Conservation (phyloP, 2,113 vertebrate genomes). For the Maccullochella peelii region DNA sequence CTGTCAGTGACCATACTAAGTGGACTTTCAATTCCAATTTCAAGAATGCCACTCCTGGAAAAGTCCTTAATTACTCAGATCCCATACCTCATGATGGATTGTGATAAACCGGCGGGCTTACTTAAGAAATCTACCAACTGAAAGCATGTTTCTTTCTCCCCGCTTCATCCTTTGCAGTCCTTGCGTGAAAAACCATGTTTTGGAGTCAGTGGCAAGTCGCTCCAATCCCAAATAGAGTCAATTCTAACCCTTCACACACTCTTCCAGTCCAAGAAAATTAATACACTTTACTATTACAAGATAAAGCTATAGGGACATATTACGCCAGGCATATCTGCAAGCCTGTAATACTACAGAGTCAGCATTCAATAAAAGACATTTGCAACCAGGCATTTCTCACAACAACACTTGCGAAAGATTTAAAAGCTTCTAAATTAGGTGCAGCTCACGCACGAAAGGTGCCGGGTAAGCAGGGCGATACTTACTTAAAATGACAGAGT, state of each 20-base stretch:
- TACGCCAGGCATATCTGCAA: conserved; percentile 86
- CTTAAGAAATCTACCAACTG: conserved; percentile 79
- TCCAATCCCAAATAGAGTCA: conserved; percentile 87
- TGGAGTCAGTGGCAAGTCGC: conserved; percentile 76
- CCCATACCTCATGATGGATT: conserved; percentile 76
- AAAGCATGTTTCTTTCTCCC: conserved; percentile 60
- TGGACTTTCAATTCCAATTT: conserved; percentile 74
- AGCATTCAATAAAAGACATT: conserved; percentile 90
- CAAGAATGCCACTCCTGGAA: conserved; percentile 77
- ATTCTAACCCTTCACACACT: conserved; percentile 82
- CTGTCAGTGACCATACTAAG: conserved; percentile 53
- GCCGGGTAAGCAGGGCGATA: conserved; percentile 86
- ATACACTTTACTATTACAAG: conserved; percentile 89
- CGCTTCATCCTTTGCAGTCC: conserved; percentile 72
- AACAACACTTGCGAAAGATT: conserved; percentile 87
- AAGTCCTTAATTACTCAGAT: conserved; percentile 81
- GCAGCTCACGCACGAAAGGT: conserved; percentile 84
- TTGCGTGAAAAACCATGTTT: conserved; percentile 81
- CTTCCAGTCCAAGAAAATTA: conserved; percentile 84
- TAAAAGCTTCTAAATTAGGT: conserved; percentile 90
- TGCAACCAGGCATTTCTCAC: conserved; percentile 88
- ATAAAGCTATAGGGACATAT: conserved; percentile 87
- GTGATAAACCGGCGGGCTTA: conserved; percentile 80
- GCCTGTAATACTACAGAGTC: conserved; percentile 87
- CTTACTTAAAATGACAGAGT: conserved; percentile 89